Conservation (phyloP, 92 coral and sea anemone genomes). For the Epizoanthus scotinus region DNA sequence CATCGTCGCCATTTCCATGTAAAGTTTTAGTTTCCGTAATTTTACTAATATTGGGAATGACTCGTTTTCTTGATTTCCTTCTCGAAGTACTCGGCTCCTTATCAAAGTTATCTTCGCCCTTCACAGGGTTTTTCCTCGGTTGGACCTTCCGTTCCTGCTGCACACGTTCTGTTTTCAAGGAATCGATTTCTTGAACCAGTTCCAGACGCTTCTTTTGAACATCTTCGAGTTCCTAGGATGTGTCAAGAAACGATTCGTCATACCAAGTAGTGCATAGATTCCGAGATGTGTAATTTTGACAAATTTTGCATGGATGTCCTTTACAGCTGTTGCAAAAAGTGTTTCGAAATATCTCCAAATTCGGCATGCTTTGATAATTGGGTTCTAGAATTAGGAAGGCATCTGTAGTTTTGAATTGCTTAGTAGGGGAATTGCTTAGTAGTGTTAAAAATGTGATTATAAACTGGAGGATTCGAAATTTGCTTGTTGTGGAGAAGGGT, state of each 20-base stretch:
- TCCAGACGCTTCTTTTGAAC: neutral
- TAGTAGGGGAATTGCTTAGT: too few species aligned
- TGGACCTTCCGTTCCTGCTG: neutral
- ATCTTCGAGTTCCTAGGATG: neutral
- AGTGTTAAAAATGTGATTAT: too few species aligned
- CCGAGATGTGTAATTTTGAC: too few species aligned
- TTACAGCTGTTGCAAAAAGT: too few species aligned
- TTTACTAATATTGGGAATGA: slow-evolving; percentile 8
- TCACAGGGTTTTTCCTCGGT: neutral
- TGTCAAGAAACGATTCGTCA: neutral
- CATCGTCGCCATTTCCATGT: neutral
- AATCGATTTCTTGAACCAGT: neutral
- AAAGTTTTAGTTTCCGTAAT: neutral
- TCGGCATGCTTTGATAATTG: too few species aligned
- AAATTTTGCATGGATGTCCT: too few species aligned
- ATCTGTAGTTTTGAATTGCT: too few species aligned
- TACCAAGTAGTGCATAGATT: too few species aligned
- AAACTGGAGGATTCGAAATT: too few species aligned
- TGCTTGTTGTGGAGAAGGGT: too few species aligned
- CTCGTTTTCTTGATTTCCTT: neutral
- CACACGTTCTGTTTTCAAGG: neutral
- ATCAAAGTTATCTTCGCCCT: neutral
- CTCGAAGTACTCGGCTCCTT: neutral
- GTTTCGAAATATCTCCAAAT: too few species aligned
- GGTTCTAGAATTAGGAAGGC: too few species aligned